Evolutionary conservation across 2,113 vertebrate species (phyloP), one percentile per base, ranked within the genome.

Genomic region (Gadus chalcogrammus): DNA sequence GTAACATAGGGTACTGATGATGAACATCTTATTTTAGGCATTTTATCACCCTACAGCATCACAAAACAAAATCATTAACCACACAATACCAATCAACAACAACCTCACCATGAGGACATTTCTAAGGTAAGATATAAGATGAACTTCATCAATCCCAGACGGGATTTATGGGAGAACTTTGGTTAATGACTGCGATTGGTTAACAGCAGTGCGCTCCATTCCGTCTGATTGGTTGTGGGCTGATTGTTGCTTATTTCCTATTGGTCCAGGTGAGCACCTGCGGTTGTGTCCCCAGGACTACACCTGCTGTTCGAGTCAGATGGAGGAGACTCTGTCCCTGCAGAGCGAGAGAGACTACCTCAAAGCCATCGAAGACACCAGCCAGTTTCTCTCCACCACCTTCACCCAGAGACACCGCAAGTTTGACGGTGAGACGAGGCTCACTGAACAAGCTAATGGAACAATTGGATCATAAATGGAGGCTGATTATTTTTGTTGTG

Each of bases 261-360:
- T 71, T 68, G 48, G 52, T 71, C 52, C 69, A 96, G 95, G 95
- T 35, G 94, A 96, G 84, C 95, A 95, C 87, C 91, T 96, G 73
- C 92, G 92, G 22, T 88, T 94, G 78, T 96, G 95, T 81, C 93
- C 94, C 69, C 95, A 93, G 83, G 94, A 94, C 80, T 95, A 95
- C 88, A 95, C 94, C 65, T 96, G 94, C 90, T 96, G 95, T 88
- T 93, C 95, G 84, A 94, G 93, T 73, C 88, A 94, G 76, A 94
- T 94, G 84, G 94, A 96, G 84, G 93, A 94, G 76, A 93, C 87
- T 1, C 90, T 96, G 64, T 88, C 90, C 35, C 89, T 89, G 15
- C 93, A 94, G 76, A 93, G 93, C 2, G 91, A 93, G 75, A 83
- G 80, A 13, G 92, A 94, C 76, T 93, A 95, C 85, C 85, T 88